Evolutionary conservation across 1,140 invertebrate genomes (phyloP).

Genomic region (Ruditapes philippinarum): DNA sequence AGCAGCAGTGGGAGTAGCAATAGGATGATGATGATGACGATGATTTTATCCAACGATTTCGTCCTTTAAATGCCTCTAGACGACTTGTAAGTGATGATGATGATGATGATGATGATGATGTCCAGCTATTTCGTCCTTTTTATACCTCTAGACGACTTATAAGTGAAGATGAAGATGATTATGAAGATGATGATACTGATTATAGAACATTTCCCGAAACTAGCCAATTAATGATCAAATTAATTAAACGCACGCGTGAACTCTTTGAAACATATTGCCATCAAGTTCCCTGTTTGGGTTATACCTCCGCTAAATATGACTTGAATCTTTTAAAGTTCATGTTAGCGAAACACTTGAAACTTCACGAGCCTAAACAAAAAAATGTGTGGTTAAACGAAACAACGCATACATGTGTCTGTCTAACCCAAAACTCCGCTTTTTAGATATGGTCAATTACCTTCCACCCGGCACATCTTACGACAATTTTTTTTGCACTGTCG

Average conservation of each 20-base stretch:
- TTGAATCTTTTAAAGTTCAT: slow-evolving; percentile 26
- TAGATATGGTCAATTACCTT: slow-evolving; percentile 69
- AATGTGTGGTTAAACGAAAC: slow-evolving; percentile 58
- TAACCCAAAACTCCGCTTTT: slow-evolving; percentile 61
- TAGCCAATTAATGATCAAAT: background rate
- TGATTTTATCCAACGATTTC: no score
- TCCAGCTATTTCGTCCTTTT: background rate
- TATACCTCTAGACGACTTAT: no score
- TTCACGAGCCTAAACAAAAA: slow-evolving; percentile 2
- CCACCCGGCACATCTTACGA: slow-evolving; percentile 66
- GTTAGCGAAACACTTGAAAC: background rate
- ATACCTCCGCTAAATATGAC: slow-evolving; percentile 46
- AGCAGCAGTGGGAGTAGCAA: background rate
- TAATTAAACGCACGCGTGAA: background rate
- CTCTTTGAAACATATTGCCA: slow-evolving; percentile 36
- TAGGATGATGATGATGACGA: no score
- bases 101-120: background rate
- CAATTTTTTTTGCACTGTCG: slow-evolving; percentile 65
- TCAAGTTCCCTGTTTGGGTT: slow-evolving; percentile 10
- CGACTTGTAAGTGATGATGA: no score
- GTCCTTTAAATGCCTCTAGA: no score
- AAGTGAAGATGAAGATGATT: background rate
- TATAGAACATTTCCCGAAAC: background rate
- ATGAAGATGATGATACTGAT: background rate
- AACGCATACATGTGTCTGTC: slow-evolving; percentile 68